These are phyloP conservation scores for Musca domestica DNA, from an alignment of 1,140 invertebrate genomes.

Conservation along the genomic window DNA sequence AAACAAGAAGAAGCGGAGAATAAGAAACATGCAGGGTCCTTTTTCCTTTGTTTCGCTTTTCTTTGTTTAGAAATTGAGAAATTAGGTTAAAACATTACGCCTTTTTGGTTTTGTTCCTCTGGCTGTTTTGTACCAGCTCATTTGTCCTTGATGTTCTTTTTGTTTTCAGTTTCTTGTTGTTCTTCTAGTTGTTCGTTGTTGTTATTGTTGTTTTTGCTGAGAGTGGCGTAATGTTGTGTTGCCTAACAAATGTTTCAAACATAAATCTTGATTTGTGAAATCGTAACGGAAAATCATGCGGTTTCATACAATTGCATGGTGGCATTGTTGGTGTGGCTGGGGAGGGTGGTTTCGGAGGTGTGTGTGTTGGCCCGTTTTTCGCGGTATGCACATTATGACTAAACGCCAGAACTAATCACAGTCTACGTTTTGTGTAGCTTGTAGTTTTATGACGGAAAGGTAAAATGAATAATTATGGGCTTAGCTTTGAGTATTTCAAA, in stretches of 20 bases:
- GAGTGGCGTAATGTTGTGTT: not conserved
- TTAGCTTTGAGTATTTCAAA: too few relatives aligned
- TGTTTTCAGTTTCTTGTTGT: not conserved
- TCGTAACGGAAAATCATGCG: too few relatives aligned
- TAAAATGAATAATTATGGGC: too few relatives aligned
- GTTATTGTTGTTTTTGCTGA: not conserved
- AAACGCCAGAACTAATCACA: too few relatives aligned
- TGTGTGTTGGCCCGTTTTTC: not conserved
- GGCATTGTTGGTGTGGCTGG: not conserved
- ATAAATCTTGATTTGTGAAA: slow-evolving; percentile 7
- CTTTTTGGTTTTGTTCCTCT: not conserved
- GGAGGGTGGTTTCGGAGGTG: not conserved
- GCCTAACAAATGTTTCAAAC: not conserved
- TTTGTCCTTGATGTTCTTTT: not conserved
- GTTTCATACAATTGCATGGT: not conserved
- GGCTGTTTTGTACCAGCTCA: not conserved
- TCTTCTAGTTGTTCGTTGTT: not conserved
- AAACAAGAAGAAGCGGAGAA: too few relatives aligned
- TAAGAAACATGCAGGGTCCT: too few relatives aligned
- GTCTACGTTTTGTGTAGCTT: too few relatives aligned
- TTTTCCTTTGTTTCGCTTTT: too few relatives aligned
- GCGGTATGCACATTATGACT: too few relatives aligned
- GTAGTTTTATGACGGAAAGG: too few relatives aligned
- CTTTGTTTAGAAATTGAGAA: slow-evolving; percentile 17
- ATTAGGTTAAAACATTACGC: slow-evolving; percentile 10